A percentile compares a stretch with the other conserved stretches of the same genome.
These are phyloP conservation scores for Enteromius unitaeniatus DNA, from an alignment of 2,797 vertebrate genomes.

Conservation along the genomic window DNA sequence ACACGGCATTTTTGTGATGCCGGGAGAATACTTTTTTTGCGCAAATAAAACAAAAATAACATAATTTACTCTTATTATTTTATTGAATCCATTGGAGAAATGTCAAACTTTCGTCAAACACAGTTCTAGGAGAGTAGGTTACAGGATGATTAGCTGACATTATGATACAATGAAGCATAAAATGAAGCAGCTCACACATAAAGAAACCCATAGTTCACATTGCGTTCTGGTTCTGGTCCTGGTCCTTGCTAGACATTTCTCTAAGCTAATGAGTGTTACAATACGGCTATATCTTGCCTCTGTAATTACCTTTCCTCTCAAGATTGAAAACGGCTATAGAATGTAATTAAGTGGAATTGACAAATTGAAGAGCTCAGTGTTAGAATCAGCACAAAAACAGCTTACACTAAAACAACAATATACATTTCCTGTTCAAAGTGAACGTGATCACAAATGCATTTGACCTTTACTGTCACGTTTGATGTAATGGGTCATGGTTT, in stretches of 20 bases:
- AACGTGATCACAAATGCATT: constrained; percentile 1
- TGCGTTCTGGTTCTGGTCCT: neutral
- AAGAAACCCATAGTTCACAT: neutral
- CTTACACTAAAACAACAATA: constrained; percentile 24
- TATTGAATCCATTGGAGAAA: neutral
- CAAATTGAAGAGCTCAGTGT: constrained; percentile 19
- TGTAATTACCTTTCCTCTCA: constrained; percentile 44
- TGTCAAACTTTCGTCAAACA: neutral
- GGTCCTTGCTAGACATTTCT: constrained; percentile 8
- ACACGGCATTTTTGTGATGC: too few species aligned
- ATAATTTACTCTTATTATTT: neutral
- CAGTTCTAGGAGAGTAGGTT: neutral
- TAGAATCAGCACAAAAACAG: constrained; percentile 23
- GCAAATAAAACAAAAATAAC: too few species aligned
- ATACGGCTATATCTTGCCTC: constrained; percentile 29
- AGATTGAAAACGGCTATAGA: constrained; percentile 39
- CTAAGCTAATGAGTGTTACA: constrained; percentile 33
- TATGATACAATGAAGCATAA: neutral
- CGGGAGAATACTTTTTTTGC: too few species aligned
- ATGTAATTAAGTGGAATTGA: constrained; percentile 47
- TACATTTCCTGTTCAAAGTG: neutral
- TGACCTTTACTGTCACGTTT: constrained; percentile 41
- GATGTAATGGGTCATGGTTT: constrained; percentile 29
- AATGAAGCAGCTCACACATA: neutral
- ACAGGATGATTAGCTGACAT: neutral